Conservation (phyloP, 2,888 invertebrate species). For the Hypsopygia costalis region DNA sequence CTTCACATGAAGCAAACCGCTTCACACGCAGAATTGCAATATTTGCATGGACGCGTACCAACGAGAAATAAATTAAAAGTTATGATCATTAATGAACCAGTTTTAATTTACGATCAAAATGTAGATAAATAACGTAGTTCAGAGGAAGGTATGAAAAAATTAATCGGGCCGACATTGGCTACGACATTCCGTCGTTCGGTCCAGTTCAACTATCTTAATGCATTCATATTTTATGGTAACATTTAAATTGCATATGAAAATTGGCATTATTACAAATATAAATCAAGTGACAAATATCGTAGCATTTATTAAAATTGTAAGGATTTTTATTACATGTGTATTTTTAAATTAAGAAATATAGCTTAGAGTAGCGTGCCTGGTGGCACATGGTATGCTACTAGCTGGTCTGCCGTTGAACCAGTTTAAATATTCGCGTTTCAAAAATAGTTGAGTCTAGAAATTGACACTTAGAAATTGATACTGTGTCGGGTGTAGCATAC, state of each 20-base stretch:
- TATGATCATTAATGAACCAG: conserved; percentile 70
- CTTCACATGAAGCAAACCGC: conserved; percentile 28
- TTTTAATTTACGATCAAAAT: conserved; percentile 63
- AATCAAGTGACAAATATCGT: neutral
- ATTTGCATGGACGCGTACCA: conserved; percentile 49
- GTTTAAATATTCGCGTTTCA: too few species aligned
- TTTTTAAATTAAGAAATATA: too few species aligned
- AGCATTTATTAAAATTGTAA: neutral
- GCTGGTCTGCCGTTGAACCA: too few species aligned
- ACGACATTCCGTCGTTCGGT: conserved; percentile 35
- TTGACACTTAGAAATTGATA: too few species aligned
- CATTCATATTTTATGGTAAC: conserved; percentile 31
- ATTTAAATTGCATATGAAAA: conserved; percentile 28
- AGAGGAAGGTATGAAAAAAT: conserved; percentile 46
- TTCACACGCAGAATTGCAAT: conserved; percentile 42
- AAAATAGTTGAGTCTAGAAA: too few species aligned
- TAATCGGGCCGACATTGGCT: conserved; percentile 32
- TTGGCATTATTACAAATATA: conserved; percentile 10
- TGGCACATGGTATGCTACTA: too few species aligned
- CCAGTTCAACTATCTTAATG: conserved; percentile 29
- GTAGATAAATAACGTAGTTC: conserved; percentile 55
- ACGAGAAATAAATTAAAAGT: conserved; percentile 61
- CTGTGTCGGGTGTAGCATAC: too few species aligned
- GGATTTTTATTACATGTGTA: too few species aligned
- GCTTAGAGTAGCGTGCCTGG: too few species aligned